A percentile compares a stretch with the other conserved stretches of the same genome.
These are phyloP conservation scores for Reinhardtius hippoglossoides DNA, from an alignment of 2,113 vertebrate species.

Conservation along the genomic window DNA sequence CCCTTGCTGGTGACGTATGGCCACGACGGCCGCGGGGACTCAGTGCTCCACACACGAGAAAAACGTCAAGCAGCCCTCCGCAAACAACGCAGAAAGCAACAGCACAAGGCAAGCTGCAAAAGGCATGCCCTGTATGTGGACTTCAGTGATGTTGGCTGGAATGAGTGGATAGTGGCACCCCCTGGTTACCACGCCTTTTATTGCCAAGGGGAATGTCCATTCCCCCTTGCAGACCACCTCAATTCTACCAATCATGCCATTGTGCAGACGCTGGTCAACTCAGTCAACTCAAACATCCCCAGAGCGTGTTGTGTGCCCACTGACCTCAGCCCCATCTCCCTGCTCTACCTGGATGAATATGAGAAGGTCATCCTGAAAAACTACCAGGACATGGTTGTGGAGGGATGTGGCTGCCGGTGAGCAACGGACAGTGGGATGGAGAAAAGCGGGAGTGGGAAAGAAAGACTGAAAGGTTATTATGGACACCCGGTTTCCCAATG, in stretches of 20 bases:
- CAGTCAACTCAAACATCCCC: constrained; percentile 98
- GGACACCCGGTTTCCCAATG: constrained; percentile 97
- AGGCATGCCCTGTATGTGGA: constrained; percentile 96
- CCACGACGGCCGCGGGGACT: constrained; percentile 93
- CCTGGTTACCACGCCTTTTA: constrained; percentile 98
- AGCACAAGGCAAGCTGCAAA: constrained; percentile 93
- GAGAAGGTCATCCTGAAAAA: constrained; percentile 99
- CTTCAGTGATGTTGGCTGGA: constrained; percentile 99
- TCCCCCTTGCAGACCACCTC: constrained; percentile 96
- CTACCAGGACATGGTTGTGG: constrained; percentile 99
- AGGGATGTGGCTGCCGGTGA: constrained; percentile 97
- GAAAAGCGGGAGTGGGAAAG: constrained; percentile 15
- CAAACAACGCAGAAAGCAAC: constrained; percentile 91
- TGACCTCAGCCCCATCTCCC: constrained; percentile 97
- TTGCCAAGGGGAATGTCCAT: constrained; percentile 98
- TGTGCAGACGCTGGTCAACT: constrained; percentile 99
- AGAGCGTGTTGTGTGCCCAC: constrained; percentile 98
- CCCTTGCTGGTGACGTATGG: constrained; percentile 96
- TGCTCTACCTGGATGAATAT: constrained; percentile 98
- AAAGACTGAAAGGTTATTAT: constrained; percentile 75
- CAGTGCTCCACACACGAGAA: constrained; percentile 91
- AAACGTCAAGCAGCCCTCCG: constrained; percentile 89
- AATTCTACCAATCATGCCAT: constrained; percentile 99
- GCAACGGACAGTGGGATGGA: constrained; percentile 30
- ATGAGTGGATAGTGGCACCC: constrained; percentile 99